Conservation (phyloP, 2,888 invertebrate species). For the Platycheirus rosarum region DNA sequence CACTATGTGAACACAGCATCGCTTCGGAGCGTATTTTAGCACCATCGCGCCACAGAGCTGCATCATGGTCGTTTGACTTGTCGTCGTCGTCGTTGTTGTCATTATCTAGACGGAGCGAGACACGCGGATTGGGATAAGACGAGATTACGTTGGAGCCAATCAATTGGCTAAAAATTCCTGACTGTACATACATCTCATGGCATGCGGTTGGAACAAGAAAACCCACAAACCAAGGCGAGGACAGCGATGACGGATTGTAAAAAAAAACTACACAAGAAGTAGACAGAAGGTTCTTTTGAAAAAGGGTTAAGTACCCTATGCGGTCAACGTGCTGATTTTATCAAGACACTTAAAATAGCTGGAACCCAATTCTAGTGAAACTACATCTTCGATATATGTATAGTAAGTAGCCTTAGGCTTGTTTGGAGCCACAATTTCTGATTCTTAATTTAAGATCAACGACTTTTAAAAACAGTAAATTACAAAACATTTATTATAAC, state of each 20-base stretch:
- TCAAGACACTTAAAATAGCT: no score
- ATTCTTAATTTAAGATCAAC: no score
- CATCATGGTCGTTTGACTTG: constrained; percentile 18
- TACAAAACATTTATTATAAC: no score
- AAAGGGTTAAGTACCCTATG: constrained; percentile 2
- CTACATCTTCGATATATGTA: no score
- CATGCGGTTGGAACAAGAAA: constrained; percentile 71
- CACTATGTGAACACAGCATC: constrained; percentile 45
- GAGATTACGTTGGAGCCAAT: constrained; percentile 74
- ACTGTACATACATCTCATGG: constrained; percentile 70
- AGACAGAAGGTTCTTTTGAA: not conserved
- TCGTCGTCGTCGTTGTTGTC: constrained; percentile 28
- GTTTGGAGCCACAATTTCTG: no score
- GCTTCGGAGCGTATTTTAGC: constrained; percentile 61
- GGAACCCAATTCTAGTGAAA: no score
- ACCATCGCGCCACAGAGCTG: constrained; percentile 52
- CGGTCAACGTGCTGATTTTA: no score
- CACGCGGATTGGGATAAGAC: constrained; percentile 70
- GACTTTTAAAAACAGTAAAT: no score
- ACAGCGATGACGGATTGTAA: constrained; percentile 14
- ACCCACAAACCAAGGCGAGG: constrained; percentile 53
- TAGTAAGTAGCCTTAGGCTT: no score
- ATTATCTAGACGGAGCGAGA: constrained; percentile 57
- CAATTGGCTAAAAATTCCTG: constrained; percentile 74
- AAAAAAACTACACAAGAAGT: not conserved